Evolutionary conservation across 2,888 invertebrate species (phyloP), one percentile per base, ranked within the genome.

Genomic region (Ophonus ardosiacus): DNA sequence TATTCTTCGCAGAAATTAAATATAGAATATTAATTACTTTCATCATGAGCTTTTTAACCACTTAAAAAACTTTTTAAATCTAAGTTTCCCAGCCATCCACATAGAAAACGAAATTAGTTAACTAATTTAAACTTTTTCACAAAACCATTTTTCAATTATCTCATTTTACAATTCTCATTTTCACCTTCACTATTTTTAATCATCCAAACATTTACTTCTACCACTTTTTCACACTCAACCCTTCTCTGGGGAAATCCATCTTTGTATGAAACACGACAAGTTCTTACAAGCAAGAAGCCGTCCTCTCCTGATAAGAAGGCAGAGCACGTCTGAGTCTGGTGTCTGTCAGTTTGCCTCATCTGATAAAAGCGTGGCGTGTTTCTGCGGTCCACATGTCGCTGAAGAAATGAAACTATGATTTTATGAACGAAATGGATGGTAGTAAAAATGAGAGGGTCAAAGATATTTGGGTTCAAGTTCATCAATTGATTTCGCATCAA

Each of bases 341-440:
- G 78, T 78, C 31, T 57, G 78, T 57, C 24, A 57, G 56, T 78
- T 78, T 24, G 17, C 24, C 31, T 78, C 57, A 78, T 78, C 57
- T 78, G 78, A 78, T 78, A 78, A 57, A 78, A 78, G 56, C 56
- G 21, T 56, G n/a, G 1, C 51, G 43, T 71, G 65, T 65, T n/a
- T 31, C 43, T 51, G 15, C 31, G 38, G n/a, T 38, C 68, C 31
- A 38, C 43, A 51, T 51, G 43, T 63, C 21, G 5, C 31, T 31
- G 31, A 31, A 38, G 43, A 74, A 43, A 68, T 68, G 68, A 68
- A 68, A 68, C 68, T 74, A 43, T 43, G n/a, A 40, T 40, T 38
- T 63, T 13, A 24, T 24, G 63, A 63, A 63, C 31, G n/a, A 63
- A 24, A 63, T 24, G 24, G 63, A 63, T 38, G 68, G 15, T 17